Evolutionary conservation across 2,113 vertebrate genomes (phyloP).

Genomic region (Plectropomus leopardus): DNA sequence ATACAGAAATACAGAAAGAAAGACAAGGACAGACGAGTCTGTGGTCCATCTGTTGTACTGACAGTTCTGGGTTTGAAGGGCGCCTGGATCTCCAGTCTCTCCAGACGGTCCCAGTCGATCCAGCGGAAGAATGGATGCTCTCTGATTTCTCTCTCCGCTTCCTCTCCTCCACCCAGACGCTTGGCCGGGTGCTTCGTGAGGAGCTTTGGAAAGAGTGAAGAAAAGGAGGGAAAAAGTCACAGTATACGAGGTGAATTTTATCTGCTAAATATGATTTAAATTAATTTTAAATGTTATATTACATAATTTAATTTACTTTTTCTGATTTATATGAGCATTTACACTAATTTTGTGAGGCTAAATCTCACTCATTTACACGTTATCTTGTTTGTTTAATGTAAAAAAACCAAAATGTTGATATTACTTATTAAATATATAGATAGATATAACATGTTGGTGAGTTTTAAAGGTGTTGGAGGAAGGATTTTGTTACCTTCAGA

Average conservation of each 20-base stretch:
- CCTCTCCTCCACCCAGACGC: slow-evolving; percentile 89
- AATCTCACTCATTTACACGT: background rate
- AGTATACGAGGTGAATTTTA: background rate
- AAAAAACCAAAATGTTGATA: background rate
- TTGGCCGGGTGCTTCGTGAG: slow-evolving; percentile 92
- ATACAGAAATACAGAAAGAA: background rate
- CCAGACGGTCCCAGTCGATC: slow-evolving; percentile 94
- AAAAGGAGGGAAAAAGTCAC: background rate
- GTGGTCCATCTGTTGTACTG: slow-evolving; percentile 76
- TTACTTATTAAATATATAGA: background rate
- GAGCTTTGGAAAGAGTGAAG: slow-evolving; percentile 78
- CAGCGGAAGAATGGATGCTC: slow-evolving; percentile 93
- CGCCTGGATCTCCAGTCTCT: slow-evolving; percentile 90
- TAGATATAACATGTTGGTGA: background rate
- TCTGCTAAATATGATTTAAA: background rate
- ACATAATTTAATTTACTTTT: background rate
- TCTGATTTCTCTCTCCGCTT: slow-evolving; percentile 89
- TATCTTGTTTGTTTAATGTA: background rate
- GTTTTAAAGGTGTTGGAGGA: background rate
- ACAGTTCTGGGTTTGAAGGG: slow-evolving; percentile 92
- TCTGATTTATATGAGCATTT: background rate
- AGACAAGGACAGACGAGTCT: background rate
- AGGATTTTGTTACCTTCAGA: background rate
- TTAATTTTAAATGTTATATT: background rate
- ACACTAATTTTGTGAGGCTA: background rate